Evolutionary conservation across 2,113 vertebrate genomes (phyloP), one percentile per base, ranked within the genome.

Genomic region (Cynopterus brachyotis): DNA sequence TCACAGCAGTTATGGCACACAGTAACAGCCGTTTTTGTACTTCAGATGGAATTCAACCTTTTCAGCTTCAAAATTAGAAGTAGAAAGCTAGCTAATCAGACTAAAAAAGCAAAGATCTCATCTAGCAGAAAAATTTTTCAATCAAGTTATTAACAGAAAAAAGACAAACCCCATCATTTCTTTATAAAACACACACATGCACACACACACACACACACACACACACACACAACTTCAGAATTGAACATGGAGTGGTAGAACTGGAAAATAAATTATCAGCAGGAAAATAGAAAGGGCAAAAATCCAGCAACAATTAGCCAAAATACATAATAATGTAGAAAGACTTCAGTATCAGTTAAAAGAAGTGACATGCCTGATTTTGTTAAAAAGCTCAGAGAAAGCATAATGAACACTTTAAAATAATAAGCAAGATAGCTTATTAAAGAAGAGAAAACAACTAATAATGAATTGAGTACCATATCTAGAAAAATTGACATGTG

Each of bases 401-500:
- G 96, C 79, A 97, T 98, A 60, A 98, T 99, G 67, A 98, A 64
- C 85, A 70, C 87, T 79, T 98, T 99, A 84, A 99, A 99, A 97
- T 98, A 99, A 98, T 42, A 98, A 99, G 17, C 98, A 99, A 89
- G 99, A 94, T 98, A 99, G 35, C 98, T 99, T 93, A 86, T 99
- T 96, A 99, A 99, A 91, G 98, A 99, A 42, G 99, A 99, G 96
- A 98, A 98, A 97, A 98, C 62, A 20, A 97, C 96, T 75, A 97
- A 96, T 96, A 98, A 98, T 96, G 99, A 99, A 81, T 97, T 99
- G 55, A 94, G 28, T 75, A 97, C 98, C 40, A 97, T 99, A 75
- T 99, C 99, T 72, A 99, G 98, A 96, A 99, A 99, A 98, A 98
- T 98, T 70, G 98, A 99, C 95, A 97, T 96, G 12, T 99, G 99